These are phyloP conservation scores for Molossus alvarezi DNA, from an alignment of 2,797 vertebrate species.

Conservation along the genomic window DNA sequence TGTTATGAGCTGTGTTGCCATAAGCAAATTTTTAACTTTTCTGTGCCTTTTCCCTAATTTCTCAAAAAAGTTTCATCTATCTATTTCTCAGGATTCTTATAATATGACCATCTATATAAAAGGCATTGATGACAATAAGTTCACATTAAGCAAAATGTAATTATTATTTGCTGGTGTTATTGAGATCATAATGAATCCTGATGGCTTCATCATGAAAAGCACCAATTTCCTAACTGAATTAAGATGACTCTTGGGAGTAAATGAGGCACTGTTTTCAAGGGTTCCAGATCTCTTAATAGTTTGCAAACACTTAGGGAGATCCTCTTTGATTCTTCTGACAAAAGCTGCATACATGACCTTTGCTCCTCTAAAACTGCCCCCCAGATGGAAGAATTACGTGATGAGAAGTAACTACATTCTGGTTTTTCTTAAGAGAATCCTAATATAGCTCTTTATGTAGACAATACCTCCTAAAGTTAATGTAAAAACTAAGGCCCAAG, in stretches of 20 bases:
- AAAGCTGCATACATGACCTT: background rate
- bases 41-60: background rate
- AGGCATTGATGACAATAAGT: background rate
- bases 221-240: background rate
- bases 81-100: background rate
- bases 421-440: background rate
- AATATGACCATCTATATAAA: background rate
- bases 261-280: background rate
- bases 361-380: slow-evolving; percentile 27
- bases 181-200: background rate
- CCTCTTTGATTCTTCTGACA: background rate
- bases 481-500: background rate
- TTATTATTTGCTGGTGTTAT: background rate
- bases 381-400: background rate
- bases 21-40: slow-evolving; percentile 41
- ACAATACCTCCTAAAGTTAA: background rate
- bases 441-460: background rate
- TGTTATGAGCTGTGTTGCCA: background rate
- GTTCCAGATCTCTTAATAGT: background rate
- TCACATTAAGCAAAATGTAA: background rate
- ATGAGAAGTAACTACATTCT: background rate
- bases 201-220: background rate
- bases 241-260: background rate
- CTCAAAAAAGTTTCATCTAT: background rate
- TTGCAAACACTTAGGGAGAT: background rate